phyloP scores from a whole-genome alignment of 2,797 vertebrate genomes.

The Fratercula arctica region DNA sequence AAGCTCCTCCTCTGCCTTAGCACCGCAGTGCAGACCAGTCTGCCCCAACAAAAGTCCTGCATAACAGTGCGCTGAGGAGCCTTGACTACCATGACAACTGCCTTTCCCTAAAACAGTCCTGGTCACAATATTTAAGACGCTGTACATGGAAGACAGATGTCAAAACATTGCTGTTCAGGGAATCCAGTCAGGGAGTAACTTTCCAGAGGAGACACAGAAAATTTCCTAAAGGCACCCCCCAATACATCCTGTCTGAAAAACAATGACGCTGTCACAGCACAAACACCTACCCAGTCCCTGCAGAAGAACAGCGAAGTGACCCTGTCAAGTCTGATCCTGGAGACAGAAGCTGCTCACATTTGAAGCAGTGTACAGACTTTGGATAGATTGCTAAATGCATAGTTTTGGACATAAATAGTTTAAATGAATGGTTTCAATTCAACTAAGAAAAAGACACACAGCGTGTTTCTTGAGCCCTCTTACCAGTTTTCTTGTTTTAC shows the following conservation, averaged over 20 bases:
- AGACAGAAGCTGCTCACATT: background rate
- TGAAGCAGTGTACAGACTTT: background rate
- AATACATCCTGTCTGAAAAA: background rate
- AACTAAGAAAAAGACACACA: background rate
- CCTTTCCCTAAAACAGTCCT: background rate
- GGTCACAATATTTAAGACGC: background rate
- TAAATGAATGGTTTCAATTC: background rate
- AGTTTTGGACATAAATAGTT: background rate
- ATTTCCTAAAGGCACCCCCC: background rate
- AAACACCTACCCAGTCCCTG: background rate
- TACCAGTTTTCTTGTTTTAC: background rate
- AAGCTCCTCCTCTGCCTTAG: background rate
- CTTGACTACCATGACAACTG: background rate
- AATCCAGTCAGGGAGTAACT: background rate
- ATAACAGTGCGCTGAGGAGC: rapidly evolving
- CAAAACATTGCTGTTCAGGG: background rate
- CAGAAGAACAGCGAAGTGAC: background rate
- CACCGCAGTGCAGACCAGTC: background rate
- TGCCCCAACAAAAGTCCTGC: background rate
- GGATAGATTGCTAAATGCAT: background rate
- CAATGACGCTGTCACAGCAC: background rate
- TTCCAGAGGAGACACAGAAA: background rate
- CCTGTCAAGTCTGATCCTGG: background rate
- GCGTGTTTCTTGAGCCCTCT: background rate
- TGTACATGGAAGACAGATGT: background rate